phyloP scores from a whole-genome alignment of 2,888 invertebrate genomes.

The Amphipoea lucens region DNA sequence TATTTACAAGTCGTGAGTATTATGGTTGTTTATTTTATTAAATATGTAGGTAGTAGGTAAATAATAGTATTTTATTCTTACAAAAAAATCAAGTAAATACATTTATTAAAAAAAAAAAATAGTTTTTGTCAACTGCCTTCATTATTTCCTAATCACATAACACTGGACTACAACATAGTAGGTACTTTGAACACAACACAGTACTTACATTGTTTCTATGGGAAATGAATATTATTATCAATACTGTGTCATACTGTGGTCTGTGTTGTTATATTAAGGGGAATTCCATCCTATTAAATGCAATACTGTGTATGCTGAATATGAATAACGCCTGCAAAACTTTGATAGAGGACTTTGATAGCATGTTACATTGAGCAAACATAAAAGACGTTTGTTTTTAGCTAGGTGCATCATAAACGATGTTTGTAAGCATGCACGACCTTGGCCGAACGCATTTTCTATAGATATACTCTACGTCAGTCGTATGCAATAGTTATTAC shows the following conservation, averaged over 20 bases:
- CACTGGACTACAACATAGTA: background rate
- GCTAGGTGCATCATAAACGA: constrained; percentile 8
- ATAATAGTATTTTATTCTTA: background rate
- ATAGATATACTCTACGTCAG: constrained; percentile 50
- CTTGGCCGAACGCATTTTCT: constrained; percentile 35
- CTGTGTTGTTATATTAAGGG: constrained; percentile 11
- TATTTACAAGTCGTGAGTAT: background rate
- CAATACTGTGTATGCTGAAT: background rate
- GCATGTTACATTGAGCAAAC: background rate
- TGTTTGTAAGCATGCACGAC: constrained; percentile 15
- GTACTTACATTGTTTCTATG: background rate
- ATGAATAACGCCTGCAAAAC: background rate
- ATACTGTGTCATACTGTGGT: background rate
- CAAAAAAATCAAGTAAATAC: background rate
- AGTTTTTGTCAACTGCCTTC: background rate
- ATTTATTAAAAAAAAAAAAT: background rate
- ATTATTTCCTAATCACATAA: background rate
- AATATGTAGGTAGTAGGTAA: background rate
- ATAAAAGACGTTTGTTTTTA: background rate
- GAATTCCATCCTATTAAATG: background rate
- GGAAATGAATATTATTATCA: background rate
- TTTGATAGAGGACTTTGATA: background rate
- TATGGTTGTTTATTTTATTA: background rate
- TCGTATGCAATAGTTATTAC: constrained; percentile 56
- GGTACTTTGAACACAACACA: background rate